Evolutionary conservation across 2,797 vertebrate genomes (phyloP).

Genomic region (Apogon talboti): DNA sequence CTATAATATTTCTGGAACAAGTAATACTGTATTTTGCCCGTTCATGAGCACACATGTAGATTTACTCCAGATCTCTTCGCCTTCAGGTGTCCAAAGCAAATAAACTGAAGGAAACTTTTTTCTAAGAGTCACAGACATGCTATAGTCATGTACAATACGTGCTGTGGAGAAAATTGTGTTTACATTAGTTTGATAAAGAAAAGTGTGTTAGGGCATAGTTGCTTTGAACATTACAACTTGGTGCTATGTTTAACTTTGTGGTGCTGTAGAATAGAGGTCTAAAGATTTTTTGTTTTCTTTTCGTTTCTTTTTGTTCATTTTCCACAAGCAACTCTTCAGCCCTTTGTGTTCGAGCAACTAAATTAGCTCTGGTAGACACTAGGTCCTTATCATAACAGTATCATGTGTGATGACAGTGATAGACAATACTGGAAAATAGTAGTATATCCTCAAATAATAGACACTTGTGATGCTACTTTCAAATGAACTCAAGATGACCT

Average conservation of each 20-base stretch:
- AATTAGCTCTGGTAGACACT: slow-evolving; percentile 73
- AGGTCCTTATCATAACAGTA: slow-evolving; percentile 75
- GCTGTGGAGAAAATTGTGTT: slow-evolving; percentile 82
- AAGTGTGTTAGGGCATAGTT: slow-evolving; percentile 83
- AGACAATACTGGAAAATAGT: slow-evolving; percentile 78
- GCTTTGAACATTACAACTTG: slow-evolving; percentile 85
- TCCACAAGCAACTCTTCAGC: slow-evolving; percentile 67
- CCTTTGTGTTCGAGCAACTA: slow-evolving; percentile 77
- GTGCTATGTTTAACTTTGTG: slow-evolving; percentile 89
- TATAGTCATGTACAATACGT: slow-evolving; percentile 74
- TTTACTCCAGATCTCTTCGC: slow-evolving; percentile 70
- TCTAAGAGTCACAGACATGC: slow-evolving; percentile 74
- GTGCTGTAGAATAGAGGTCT: slow-evolving; percentile 87
- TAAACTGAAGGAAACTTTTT: slow-evolving; percentile 61
- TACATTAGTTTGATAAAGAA: slow-evolving; percentile 82
- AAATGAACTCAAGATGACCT: slow-evolving; percentile 74
- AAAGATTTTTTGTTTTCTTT: slow-evolving; percentile 44
- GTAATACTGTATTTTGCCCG: slow-evolving; percentile 72
- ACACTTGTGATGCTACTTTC: slow-evolving; percentile 73
- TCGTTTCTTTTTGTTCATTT: slow-evolving; percentile 41
- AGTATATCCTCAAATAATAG: slow-evolving; percentile 78
- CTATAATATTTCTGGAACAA: slow-evolving; percentile 74
- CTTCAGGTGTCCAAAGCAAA: slow-evolving; percentile 78
- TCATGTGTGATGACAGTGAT: slow-evolving; percentile 79
- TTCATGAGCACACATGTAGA: slow-evolving; percentile 78